phyloP scores from a whole-genome alignment of 53 echinoderm and acorn worm species.

The Stichopus horrens region DNA sequence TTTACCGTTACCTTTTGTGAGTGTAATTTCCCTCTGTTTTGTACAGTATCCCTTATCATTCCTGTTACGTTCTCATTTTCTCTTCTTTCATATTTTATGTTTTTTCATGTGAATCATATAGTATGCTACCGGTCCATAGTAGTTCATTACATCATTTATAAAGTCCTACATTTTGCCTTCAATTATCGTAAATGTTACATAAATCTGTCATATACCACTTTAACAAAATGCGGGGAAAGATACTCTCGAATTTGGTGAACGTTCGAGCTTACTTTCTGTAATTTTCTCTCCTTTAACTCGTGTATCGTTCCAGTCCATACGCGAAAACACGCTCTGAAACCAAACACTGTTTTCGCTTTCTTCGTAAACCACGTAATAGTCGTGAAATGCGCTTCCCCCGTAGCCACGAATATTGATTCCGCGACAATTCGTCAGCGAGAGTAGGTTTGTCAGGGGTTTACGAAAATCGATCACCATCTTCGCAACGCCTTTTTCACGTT shows the following conservation, averaged over 20 bases:
- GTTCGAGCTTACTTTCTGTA: constrained; percentile 5
- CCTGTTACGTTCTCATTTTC: no score
- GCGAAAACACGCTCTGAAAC: constrained; percentile 16
- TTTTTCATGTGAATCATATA: no score
- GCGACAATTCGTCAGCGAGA: constrained; percentile 21
- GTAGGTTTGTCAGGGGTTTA: constrained; percentile 39
- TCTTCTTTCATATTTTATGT: no score
- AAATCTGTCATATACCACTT: background rate
- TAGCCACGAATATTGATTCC: constrained; percentile 32
- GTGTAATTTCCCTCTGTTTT: no score
- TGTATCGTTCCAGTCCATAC: constrained; percentile 23
- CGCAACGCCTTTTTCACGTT: background rate
- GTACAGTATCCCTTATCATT: no score
- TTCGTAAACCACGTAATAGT: constrained; percentile 38
- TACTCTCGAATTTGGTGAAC: background rate
- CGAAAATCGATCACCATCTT: constrained; percentile 12
- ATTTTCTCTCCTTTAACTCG: background rate
- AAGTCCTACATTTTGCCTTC: background rate
- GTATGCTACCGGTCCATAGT: no score
- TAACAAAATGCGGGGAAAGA: background rate
- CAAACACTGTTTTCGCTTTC: constrained; percentile 11
- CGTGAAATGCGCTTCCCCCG: constrained; percentile 33
- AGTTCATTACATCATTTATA: no score
- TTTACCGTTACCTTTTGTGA: no score
- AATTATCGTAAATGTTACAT: background rate